These are phyloP conservation scores for Megalurothrips usitatus DNA, from an alignment of 2,888 invertebrate species.

Conservation along the genomic window DNA sequence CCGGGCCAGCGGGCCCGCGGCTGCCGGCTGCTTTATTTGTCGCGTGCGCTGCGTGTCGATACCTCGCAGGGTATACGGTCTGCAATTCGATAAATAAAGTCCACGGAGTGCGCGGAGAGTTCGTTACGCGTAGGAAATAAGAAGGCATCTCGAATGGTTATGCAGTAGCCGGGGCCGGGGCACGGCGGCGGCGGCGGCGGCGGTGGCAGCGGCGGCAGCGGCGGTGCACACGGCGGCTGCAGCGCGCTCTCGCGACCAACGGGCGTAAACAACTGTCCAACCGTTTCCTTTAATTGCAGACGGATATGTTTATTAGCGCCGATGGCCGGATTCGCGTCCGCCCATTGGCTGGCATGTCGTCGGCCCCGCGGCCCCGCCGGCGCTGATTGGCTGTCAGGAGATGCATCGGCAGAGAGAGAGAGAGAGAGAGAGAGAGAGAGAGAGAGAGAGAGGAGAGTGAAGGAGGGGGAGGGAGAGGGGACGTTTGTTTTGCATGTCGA, in stretches of 20 bases:
- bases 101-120: not conserved
- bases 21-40: not conserved
- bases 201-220: too few species aligned
- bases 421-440: too few species aligned
- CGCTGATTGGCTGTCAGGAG: constrained; percentile 18
- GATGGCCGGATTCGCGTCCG: not conserved
- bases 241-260: constrained; percentile 1
- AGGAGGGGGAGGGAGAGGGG: too few species aligned
- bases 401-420: not conserved
- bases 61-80: not conserved
- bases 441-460: too few species aligned
- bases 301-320: constrained; percentile 24
- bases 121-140: constrained; percentile 14
- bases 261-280: not conserved
- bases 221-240: not conserved
- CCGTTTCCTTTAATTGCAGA: constrained; percentile 19
- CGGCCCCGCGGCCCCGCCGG: not conserved
- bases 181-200: not conserved
- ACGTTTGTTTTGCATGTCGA: too few species aligned
- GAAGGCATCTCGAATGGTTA: not conserved
- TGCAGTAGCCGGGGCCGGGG: not conserved
- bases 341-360: constrained; percentile 11
- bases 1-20: not conserved
- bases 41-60: not conserved
- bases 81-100: not conserved